Percentiles rank a stretch among this genome's conserved stretches.
Conservation (phyloP, 2,797 vertebrate genomes). For the Pipistrellus pygmaeus region DNA sequence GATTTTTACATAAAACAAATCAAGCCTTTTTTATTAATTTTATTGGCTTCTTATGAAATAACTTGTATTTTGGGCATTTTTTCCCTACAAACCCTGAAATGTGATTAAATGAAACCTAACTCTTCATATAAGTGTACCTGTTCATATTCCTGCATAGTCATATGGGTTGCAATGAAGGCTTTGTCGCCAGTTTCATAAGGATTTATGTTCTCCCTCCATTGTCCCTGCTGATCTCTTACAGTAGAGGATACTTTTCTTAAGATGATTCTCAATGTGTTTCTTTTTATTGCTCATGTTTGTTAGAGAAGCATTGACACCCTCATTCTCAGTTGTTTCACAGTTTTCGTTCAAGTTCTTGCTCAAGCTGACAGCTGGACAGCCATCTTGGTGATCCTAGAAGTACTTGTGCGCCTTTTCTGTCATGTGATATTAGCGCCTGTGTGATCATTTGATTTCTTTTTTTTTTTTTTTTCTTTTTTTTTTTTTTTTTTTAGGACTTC, state of each 20-base stretch:
- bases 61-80: not conserved
- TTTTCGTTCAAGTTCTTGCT: not conserved
- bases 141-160: not conserved
- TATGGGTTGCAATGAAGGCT: not conserved
- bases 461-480: no score
- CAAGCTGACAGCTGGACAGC: not conserved
- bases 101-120: not conserved
- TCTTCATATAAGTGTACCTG: not conserved
- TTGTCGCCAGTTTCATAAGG: not conserved
- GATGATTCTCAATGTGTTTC: not conserved
- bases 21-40: not conserved
- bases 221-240: not conserved
- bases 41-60: not conserved
- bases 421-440: not conserved
- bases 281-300: not conserved
- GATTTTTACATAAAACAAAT: not conserved
- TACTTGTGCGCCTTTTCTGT: not conserved
- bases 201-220: not conserved
- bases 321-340: not conserved
- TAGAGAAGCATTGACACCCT: not conserved
- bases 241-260: not conserved
- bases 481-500: slow-evolving; percentile 52
- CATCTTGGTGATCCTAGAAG: not conserved
- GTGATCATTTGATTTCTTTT: not conserved
- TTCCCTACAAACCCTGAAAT: not conserved